Conservation (phyloP, 2,888 invertebrate species). For the Pterobdella sp. region DNA sequence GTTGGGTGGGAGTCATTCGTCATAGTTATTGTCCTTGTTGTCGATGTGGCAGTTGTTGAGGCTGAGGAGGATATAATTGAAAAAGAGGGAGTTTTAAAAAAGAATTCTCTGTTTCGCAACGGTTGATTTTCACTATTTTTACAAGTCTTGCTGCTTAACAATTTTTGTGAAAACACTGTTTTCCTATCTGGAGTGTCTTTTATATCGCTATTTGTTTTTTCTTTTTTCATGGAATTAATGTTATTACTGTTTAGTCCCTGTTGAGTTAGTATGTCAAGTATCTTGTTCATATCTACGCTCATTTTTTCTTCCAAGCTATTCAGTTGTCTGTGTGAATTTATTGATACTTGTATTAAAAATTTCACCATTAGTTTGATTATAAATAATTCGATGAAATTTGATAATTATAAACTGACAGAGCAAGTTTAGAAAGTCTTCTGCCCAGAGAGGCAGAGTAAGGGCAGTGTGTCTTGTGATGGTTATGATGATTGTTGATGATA, state of each 20-base stretch:
- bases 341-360: neutral
- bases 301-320: conserved; percentile 48
- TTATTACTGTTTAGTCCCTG: conserved; percentile 19
- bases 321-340: conserved; percentile 41
- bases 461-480: neutral
- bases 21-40: too few relatives aligned
- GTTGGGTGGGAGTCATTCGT: too few relatives aligned
- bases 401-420: neutral
- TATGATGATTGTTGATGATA: neutral
- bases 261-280: conserved; percentile 43
- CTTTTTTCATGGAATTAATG: too few relatives aligned
- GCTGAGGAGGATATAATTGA: too few relatives aligned
- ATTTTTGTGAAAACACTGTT: too few relatives aligned
- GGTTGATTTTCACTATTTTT: too few relatives aligned
- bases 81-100: too few relatives aligned
- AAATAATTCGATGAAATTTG: neutral
- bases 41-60: too few relatives aligned
- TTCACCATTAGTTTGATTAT: neutral
- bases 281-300: conserved; percentile 47
- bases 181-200: too few relatives aligned
- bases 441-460: neutral
- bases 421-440: conserved; percentile 4
- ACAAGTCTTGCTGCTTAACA: too few relatives aligned
- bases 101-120: too few relatives aligned
- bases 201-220: too few relatives aligned